Percentiles rank a stretch among this genome's conserved stretches.
These are phyloP conservation scores for Branchellion lobata DNA, from an alignment of 2,888 invertebrate species.

Conservation along the genomic window DNA sequence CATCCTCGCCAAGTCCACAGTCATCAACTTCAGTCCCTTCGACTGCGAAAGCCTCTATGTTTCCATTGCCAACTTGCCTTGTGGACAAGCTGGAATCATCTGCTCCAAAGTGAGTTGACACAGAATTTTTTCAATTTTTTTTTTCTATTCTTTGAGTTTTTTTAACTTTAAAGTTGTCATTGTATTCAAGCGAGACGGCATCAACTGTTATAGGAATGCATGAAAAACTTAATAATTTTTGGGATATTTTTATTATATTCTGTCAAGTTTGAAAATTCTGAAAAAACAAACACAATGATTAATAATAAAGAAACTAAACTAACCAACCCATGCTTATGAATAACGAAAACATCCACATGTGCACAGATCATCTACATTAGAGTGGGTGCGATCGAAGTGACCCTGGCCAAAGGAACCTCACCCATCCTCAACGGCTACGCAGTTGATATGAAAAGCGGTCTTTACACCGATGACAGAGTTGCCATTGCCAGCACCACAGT, in stretches of 20 bases:
- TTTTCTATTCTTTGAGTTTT: no score
- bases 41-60: conserved; percentile 31
- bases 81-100: conserved; percentile 40
- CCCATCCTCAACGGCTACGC: conserved; percentile 27
- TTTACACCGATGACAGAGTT: conserved; percentile 12
- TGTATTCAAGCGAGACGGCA: no score
- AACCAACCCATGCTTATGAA: no score
- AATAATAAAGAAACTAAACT: no score
- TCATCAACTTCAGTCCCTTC: neutral
- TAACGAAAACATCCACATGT: no score
- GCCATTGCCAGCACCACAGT: conserved; percentile 30
- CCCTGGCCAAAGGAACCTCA: conserved; percentile 26
- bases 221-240: no score
- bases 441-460: conserved; percentile 23
- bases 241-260: no score
- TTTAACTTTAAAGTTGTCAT: no score
- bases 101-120: conserved; percentile 41
- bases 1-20: conserved; percentile 12
- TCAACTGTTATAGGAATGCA: no score
- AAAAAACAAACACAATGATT: neutral
- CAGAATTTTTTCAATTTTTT: no score
- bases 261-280: no score
- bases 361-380: conserved; percentile 22
- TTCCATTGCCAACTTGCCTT: conserved; percentile 24
- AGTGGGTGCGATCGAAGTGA: conserved; percentile 30